These are phyloP conservation scores for Aldabrachelys gigantea DNA, from an alignment of 2,113 vertebrate species.

Conservation along the genomic window DNA sequence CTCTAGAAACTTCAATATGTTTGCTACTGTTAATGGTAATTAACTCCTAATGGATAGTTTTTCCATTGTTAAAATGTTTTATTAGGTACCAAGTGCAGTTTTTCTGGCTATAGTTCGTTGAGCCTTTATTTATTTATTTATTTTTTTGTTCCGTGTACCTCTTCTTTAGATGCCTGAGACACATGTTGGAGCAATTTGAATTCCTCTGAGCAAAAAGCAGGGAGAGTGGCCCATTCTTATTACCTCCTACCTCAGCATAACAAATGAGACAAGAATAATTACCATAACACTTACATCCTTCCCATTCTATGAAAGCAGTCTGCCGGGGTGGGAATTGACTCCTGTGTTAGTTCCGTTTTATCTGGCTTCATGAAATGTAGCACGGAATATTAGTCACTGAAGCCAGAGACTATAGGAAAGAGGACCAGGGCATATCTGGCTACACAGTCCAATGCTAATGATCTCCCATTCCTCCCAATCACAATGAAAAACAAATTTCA, in stretches of 20 bases:
- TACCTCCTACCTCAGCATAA: constrained; percentile 28
- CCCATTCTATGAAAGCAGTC: neutral
- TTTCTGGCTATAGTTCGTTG: constrained; percentile 47
- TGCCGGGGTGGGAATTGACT: neutral
- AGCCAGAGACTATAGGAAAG: neutral
- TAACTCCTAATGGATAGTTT: constrained; percentile 1
- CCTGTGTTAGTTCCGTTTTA: neutral
- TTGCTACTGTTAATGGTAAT: constrained; percentile 28
- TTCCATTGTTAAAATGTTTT: constrained; percentile 39
- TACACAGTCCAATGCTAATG: neutral
- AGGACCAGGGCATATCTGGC: neutral
- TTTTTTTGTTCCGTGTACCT: constrained; percentile 44
- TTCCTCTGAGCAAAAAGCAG: constrained; percentile 8
- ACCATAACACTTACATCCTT: neutral
- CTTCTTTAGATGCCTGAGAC: constrained; percentile 6
- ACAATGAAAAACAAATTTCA: neutral
- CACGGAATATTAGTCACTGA: neutral
- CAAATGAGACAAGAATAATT: constrained; percentile 18
- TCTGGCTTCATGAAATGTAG: neutral
- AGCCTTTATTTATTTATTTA: constrained; percentile 39
- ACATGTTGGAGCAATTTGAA: constrained; percentile 9
- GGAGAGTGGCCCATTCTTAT: constrained; percentile 1
- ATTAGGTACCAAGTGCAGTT: constrained; percentile 43
- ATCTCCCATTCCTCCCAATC: neutral
- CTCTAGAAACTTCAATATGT: neutral